Evolutionary conservation across 2,888 invertebrate genomes (phyloP), one percentile per base, ranked within the genome.

Genomic region (Yponomeuta malinellus): DNA sequence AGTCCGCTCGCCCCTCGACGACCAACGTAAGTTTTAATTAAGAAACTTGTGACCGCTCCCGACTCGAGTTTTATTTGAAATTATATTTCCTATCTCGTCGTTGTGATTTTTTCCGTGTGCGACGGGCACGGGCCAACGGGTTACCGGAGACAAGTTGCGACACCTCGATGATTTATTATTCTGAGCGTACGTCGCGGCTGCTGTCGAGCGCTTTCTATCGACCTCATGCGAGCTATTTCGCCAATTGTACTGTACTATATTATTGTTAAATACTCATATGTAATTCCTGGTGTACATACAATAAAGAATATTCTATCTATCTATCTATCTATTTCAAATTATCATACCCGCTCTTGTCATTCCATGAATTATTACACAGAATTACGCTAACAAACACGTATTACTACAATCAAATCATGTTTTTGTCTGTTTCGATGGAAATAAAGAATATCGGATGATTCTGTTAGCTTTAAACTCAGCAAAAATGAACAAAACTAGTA

Each of bases 11-110:
- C 86, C 85, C 86, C 81, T 84, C 86, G 82, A 85, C 86, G 85
- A 84, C 87, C 84, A 83, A 89, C 88, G 83, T 91, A 93, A 93
- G 92, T 93, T 93, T 93, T 93, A 92, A 93, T 92, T 92, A 93
- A 92, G 91, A 92, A 93, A 93, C 92, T 92, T 93, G 91, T 87
- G 90, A 89, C 90, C 87, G 89, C 85, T 83, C 83, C 81, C 79
- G 81, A 83, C 86, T 87, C 80, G 88, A 91, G 87, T 91, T 91
- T 90, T 90, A 90, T 90, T 91, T 90, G 83, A 89, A 90, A 91
- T 90, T 90, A 90, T 91, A 90, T 90, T 90, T 88, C 85, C 84
- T 86, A 88, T 85, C 86, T 84, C 84, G 81, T 82, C 85, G 82
- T 85, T 87, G 86, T 85, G 84, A 84, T 88, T 88, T 88, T 87